Conservation (phyloP, 2,888 invertebrate species). For the Lochmaea capreae region DNA sequence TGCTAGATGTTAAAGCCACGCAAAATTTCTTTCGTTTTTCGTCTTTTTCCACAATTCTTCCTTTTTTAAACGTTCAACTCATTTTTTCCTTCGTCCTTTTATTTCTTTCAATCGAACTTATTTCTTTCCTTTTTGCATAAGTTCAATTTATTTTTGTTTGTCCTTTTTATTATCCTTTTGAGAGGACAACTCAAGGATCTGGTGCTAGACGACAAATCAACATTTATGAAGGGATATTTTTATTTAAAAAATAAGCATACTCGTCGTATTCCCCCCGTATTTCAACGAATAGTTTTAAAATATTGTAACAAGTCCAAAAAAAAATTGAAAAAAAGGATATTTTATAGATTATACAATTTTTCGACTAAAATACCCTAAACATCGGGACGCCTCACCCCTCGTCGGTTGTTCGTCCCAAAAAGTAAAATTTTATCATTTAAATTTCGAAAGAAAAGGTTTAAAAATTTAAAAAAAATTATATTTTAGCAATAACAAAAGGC, state of each 20-base stretch:
- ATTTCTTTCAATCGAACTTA: no score
- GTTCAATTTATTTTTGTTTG: no score
- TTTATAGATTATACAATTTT: slow-evolving; percentile 43
- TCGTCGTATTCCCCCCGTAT: not conserved
- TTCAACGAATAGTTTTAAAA: slow-evolving; percentile 23
- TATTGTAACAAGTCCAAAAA: slow-evolving; percentile 33
- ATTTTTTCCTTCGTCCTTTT: no score
- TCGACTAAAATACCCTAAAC: slow-evolving; percentile 40
- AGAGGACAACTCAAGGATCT: no score
- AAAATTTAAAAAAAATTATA: slow-evolving; percentile 32
- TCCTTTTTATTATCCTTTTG: no score
- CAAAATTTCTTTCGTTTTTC: no score
- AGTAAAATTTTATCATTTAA: slow-evolving; percentile 46
- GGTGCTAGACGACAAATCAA: no score
- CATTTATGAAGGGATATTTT: no score
- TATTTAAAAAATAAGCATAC: not conserved
- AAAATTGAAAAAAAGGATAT: slow-evolving; percentile 15
- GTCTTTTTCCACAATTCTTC: no score
- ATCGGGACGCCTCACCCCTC: slow-evolving; percentile 39
- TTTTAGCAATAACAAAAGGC: slow-evolving; percentile 50
- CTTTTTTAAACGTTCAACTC: no score
- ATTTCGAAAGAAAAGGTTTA: slow-evolving; percentile 21
- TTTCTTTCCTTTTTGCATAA: no score
- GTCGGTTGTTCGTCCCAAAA: slow-evolving; percentile 27
- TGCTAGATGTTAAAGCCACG: no score